Conservation (phyloP, 2,113 vertebrate species). For the Aspiorhynchus laticeps region DNA sequence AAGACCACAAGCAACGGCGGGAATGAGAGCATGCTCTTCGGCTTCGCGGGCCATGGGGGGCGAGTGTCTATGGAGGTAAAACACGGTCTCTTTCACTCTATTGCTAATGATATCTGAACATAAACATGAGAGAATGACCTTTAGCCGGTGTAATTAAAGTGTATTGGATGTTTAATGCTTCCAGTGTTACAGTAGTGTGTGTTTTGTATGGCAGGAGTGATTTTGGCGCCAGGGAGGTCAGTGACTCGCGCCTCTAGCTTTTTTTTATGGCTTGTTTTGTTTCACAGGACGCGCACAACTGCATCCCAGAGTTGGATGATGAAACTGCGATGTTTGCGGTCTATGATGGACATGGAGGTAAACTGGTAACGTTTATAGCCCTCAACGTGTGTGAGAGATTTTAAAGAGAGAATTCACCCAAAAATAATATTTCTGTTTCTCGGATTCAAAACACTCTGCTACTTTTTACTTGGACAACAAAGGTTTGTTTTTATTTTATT, state of each 20-base stretch:
- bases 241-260: not conserved
- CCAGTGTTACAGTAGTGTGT: not conserved
- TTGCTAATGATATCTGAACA: not conserved
- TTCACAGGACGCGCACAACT: constrained; percentile 96
- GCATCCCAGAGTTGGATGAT: constrained; percentile 91
- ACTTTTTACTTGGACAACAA: not conserved
- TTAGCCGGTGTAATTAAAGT: not conserved
- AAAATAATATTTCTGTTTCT: not conserved
- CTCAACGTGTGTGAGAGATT: not conserved
- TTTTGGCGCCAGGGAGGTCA: constrained; percentile 43
- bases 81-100: not conserved
- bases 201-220: not conserved
- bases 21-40: constrained; percentile 83
- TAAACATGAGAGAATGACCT: too few relatives aligned
- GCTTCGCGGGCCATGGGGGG: constrained; percentile 97
- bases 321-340: constrained; percentile 98
- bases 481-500: not conserved
- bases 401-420: not conserved
- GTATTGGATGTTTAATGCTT: not conserved
- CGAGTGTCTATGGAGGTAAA: constrained; percentile 98
- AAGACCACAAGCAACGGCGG: constrained; percentile 89
- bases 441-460: not conserved
- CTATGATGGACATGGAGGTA: constrained; percentile 98
- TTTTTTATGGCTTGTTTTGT: not conserved
- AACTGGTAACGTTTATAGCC: constrained; percentile 21